A percentile compares a stretch with the other conserved stretches of the same genome.
phyloP scores from a whole-genome alignment of 2,888 invertebrate genomes.

The Ormyrus rosae region DNA sequence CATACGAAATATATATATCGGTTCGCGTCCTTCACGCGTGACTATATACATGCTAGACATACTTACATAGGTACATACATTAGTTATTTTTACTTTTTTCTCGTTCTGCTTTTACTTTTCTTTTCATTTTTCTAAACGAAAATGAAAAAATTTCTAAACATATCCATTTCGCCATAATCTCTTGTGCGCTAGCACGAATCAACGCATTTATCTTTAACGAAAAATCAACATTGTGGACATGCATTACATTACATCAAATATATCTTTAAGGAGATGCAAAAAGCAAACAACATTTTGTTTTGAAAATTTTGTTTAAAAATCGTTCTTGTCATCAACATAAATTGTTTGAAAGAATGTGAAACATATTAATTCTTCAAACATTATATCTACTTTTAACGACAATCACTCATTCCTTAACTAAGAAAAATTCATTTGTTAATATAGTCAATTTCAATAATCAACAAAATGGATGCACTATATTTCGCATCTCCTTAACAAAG shows the following conservation, averaged over 20 bases:
- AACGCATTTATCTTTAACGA: slow-evolving; percentile 48
- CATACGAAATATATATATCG: slow-evolving; percentile 56
- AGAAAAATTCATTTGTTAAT: slow-evolving; percentile 38
- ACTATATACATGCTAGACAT: slow-evolving; percentile 59
- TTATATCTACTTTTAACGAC: slow-evolving; percentile 17
- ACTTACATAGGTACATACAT: slow-evolving; percentile 60
- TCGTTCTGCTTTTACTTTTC: slow-evolving; percentile 16
- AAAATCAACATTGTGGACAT: slow-evolving; percentile 46
- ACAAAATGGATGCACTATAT: slow-evolving; percentile 21
- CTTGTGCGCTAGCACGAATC: slow-evolving; percentile 56
- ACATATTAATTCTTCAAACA: slow-evolving; percentile 41
- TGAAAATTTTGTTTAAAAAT: slow-evolving; percentile 3
- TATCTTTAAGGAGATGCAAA: slow-evolving; percentile 40
- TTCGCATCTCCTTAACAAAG: slow-evolving; percentile 33
- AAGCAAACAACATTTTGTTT: slow-evolving; percentile 11
- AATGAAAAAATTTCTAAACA: slow-evolving; percentile 46
- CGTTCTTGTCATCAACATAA: slow-evolving; percentile 18
- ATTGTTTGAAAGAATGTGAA: slow-evolving; percentile 33
- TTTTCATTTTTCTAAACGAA: slow-evolving; percentile 32
- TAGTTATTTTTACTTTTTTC: slow-evolving; percentile 48
- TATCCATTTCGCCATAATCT: slow-evolving; percentile 24
- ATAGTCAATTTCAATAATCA: slow-evolving; percentile 14
- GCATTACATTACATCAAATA: slow-evolving; percentile 54
- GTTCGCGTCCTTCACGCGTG: slow-evolving; percentile 55
- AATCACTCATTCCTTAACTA: slow-evolving; percentile 11